Percentiles rank a stretch among this genome's conserved stretches.
phyloP scores from a whole-genome alignment of 92 coral and sea anemone species.

The Zoanthus solanderi region DNA sequence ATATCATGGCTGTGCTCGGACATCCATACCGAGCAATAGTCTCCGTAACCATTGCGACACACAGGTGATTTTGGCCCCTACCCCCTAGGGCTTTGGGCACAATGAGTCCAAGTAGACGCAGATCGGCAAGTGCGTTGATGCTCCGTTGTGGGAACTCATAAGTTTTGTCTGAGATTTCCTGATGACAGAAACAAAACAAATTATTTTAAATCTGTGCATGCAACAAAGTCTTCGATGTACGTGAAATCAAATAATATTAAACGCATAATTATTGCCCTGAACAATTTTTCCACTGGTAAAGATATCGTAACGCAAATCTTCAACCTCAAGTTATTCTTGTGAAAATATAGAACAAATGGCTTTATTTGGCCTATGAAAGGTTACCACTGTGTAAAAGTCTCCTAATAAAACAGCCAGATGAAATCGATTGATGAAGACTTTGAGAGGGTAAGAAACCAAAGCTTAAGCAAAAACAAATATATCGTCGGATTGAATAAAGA shows the following conservation, averaged over 20 bases:
- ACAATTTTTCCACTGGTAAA: too few relatives aligned
- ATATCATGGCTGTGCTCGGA: conserved; percentile 76
- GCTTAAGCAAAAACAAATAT: too few relatives aligned
- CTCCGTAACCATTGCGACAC: conserved; percentile 74
- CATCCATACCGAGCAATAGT: conserved; percentile 79
- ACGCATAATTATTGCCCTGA: too few relatives aligned
- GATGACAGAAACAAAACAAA: not conserved
- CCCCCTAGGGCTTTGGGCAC: conserved; percentile 75
- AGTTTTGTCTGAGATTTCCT: conserved; percentile 63
- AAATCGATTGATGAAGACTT: too few relatives aligned
- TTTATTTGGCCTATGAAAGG: too few relatives aligned
- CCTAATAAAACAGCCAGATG: too few relatives aligned
- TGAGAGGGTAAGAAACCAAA: too few relatives aligned
- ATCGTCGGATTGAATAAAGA: too few relatives aligned
- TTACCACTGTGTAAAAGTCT: too few relatives aligned
- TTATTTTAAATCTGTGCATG: not conserved
- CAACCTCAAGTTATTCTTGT: too few relatives aligned
- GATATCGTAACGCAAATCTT: too few relatives aligned
- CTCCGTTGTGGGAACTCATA: conserved; percentile 70
- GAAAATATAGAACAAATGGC: too few relatives aligned
- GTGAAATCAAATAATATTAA: not conserved
- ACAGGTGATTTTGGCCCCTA: conserved; percentile 72
- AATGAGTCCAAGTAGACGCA: conserved; percentile 64
- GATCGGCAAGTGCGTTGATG: conserved; percentile 62
- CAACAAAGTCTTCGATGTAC: not conserved